Evolutionary conservation across 1,140 invertebrate genomes (phyloP).

Genomic region (Hyphantria cunea): DNA sequence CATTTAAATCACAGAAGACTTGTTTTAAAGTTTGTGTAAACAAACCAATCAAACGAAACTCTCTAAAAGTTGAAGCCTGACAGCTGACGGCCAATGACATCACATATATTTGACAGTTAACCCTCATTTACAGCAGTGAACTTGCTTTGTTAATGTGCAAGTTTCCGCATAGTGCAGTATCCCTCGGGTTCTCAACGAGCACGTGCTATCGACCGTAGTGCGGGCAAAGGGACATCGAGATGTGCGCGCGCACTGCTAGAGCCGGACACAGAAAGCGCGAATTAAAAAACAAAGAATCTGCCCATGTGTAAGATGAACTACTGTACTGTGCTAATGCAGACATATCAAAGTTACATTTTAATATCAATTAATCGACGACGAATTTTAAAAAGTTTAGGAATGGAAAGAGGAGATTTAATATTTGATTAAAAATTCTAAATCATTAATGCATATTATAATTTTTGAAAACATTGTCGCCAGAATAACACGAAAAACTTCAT

Average conservation of each 20-base stretch:
- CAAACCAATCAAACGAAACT: neutral
- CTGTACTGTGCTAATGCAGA: no score
- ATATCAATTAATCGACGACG: no score
- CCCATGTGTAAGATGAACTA: no score
- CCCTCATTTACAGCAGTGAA: neutral
- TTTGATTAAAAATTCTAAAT: no score
- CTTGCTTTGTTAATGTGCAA: slow-evolving; percentile 21
- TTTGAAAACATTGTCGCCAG: no score
- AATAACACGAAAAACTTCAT: no score
- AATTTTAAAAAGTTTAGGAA: no score
- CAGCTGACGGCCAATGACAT: slow-evolving; percentile 1
- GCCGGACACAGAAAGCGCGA: neutral
- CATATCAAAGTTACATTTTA: no score
- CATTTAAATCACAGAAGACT: no score
- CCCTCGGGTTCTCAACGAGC: slow-evolving; percentile 18
- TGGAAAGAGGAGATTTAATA: no score
- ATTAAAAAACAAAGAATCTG: slow-evolving; percentile 1
- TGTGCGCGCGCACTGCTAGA: slow-evolving; percentile 42
- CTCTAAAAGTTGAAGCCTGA: neutral
- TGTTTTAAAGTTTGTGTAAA: no score
- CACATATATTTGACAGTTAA: neutral
- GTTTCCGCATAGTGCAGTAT: slow-evolving; percentile 33
- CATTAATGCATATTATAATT: no score
- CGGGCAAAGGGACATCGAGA: slow-evolving; percentile 37
- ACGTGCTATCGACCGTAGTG: slow-evolving; percentile 52